Base-by-base conservation (phyloP, 2,888 invertebrate genomes). In the Aromia moschata region DNA sequence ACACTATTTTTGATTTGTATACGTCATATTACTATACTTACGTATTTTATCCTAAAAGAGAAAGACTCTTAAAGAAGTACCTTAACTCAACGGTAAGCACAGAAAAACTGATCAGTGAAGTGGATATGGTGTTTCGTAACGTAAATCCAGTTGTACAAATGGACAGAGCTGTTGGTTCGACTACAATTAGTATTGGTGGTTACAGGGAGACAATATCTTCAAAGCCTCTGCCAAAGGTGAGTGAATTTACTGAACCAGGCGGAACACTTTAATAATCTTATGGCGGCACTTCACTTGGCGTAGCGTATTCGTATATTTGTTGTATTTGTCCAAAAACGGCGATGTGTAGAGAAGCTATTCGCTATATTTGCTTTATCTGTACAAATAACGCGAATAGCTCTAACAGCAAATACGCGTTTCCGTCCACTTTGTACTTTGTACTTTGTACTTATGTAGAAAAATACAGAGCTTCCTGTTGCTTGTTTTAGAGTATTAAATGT, bases 131-230 rank as follows among this genome's bases (percentile, higher is more conserved):
- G 18, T 12, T 47, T 10, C 18, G 18, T 1, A 47, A 37, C 16
- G 20, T 14, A 12, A 47, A 18, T 18, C 37, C 47, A 18, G 17
- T 37, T 14, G 14, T 47, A 14, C 47, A 37, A 18, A 20, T 12
- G 5, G 17, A 11, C 9, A 36, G 20, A 14, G 47, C 47, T 9
- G 11, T 47, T 3, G 37, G 47, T 14, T 37, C 37, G 1, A 47
- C 17, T 12, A 37, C 31, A 10, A 37, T 47, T 7, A 37, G 18
- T n/a, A 12, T 47, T 14, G 47, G 37, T 33, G 46, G 46, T 2
- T 36, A n/a, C 1, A 31, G 46, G n/a, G n/a, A 12, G 12, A 30
- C 20, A 5, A 14, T 45, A 7, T 14, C 31, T 25, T n/a, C n/a
- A n/a, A n/a, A n/a, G n/a, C 25, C 25, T 25, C 7, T 25, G 25